These are phyloP conservation scores for Zootoca vivipara DNA, from an alignment of 2,113 vertebrate species.

Conservation along the genomic window DNA sequence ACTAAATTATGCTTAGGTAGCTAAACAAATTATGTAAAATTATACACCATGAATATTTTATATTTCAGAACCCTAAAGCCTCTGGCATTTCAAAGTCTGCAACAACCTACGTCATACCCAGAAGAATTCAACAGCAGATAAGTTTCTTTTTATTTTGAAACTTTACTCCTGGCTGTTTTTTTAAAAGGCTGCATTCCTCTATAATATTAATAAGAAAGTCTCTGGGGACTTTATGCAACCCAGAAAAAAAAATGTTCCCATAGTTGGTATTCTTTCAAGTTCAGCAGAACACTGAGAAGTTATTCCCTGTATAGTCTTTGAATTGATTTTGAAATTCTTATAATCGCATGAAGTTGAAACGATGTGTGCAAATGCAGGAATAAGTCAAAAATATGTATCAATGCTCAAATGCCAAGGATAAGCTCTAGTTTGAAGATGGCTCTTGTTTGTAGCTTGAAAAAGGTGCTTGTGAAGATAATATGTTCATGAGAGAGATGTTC, in stretches of 20 bases:
- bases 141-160: conserved; percentile 60
- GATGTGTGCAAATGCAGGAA: background rate
- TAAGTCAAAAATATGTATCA: conserved; percentile 27
- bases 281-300: background rate
- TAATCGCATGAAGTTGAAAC: conserved; percentile 25
- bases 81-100: conserved; percentile 69
- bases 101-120: conserved; percentile 64
- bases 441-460: background rate
- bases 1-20: conserved; percentile 73
- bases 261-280: conserved; percentile 41
- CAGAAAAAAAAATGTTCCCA: conserved; percentile 52
- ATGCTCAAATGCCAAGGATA: background rate
- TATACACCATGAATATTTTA: conserved; percentile 81
- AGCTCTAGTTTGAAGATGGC: background rate
- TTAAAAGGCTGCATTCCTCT: conserved; percentile 49
- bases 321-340: conserved; percentile 46
- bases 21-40: conserved; percentile 83
- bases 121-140: conserved; percentile 65
- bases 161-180: conserved; percentile 42
- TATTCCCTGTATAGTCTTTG: conserved; percentile 38
- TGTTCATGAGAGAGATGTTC: conserved; percentile 36
- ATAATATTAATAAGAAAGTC: conserved; percentile 55
- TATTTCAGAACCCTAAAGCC: conserved; percentile 74
- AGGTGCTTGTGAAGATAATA: background rate
- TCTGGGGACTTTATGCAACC: conserved; percentile 53